Evolutionary conservation across 2,113 vertebrate genomes (phyloP).

Genomic region (Atractosteus spatula): DNA sequence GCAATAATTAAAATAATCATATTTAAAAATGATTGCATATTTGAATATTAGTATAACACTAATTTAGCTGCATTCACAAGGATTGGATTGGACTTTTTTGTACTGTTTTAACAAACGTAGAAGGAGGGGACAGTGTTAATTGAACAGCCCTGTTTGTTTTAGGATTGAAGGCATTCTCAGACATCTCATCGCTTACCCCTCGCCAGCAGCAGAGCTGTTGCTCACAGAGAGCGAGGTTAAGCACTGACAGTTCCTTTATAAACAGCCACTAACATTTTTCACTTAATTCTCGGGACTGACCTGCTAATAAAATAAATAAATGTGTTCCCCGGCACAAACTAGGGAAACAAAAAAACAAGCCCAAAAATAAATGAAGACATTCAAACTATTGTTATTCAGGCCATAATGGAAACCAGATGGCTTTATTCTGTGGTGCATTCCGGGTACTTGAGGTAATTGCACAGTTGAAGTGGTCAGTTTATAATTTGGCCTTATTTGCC

Average conservation of each 20-base stretch:
- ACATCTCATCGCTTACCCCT: neutral
- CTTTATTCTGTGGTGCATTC: constrained; percentile 68
- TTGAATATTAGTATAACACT: constrained; percentile 26
- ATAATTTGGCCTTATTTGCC: constrained; percentile 26
- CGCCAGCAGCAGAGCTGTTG: constrained; percentile 2
- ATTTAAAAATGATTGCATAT: constrained; percentile 33
- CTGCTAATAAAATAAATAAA: constrained; percentile 68
- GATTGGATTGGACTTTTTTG: neutral
- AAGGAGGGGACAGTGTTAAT: constrained; percentile 3
- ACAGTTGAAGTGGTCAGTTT: constrained; percentile 41
- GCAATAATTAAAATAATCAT: constrained; percentile 28
- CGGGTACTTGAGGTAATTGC: constrained; percentile 84
- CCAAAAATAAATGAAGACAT: constrained; percentile 72
- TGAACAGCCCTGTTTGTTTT: neutral
- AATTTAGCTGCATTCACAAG: too few relatives aligned
- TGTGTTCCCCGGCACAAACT: constrained; percentile 71
- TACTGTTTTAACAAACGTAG: neutral
- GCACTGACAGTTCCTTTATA: constrained; percentile 27
- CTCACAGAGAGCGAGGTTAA: neutral
- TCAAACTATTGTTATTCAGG: constrained; percentile 70
- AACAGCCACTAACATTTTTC: constrained; percentile 42
- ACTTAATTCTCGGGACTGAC: constrained; percentile 53
- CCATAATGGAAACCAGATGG: constrained; percentile 89
- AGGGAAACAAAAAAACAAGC: constrained; percentile 65
- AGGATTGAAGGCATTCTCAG: constrained; percentile 6